phyloP scores from a whole-genome alignment of 1,140 invertebrate species.

The Nylanderia fulva region DNA sequence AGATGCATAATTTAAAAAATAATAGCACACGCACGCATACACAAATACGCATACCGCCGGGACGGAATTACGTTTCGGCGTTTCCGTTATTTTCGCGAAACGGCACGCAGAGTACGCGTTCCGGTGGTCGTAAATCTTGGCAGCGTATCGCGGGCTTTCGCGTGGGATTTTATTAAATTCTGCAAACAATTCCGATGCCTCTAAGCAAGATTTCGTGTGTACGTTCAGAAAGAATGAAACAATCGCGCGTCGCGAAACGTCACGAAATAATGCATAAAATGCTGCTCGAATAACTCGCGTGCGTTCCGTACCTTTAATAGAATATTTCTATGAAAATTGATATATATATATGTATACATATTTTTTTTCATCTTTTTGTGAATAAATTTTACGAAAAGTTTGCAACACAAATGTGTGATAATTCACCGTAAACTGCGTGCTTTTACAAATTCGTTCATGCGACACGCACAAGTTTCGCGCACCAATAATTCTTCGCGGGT shows the following conservation, averaged over 20 bases:
- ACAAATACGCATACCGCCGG: not conserved
- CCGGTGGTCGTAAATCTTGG: constrained; percentile 43
- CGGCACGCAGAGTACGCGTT: constrained; percentile 46
- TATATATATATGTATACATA: too few relatives aligned
- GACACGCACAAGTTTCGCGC: constrained; percentile 21
- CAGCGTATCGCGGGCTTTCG: constrained; percentile 13
- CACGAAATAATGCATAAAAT: constrained; percentile 1
- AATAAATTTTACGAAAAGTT: not conserved
- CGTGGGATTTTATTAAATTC: constrained; percentile 51
- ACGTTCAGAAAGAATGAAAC: not conserved
- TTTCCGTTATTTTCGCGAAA: constrained; percentile 51
- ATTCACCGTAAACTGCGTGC: not conserved
- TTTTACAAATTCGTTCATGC: constrained; percentile 32
- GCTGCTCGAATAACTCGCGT: not conserved
- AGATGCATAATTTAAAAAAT: constrained; percentile 51
- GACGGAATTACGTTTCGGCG: constrained; percentile 44
- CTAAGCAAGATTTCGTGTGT: not conserved
- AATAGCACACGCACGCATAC: constrained; percentile 28
- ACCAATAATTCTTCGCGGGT: constrained; percentile 31
- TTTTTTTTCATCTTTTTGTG: constrained; percentile 15
- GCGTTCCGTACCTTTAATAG: not conserved
- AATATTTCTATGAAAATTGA: not conserved
- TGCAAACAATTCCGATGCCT: constrained; percentile 49
- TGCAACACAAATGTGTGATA: not conserved
- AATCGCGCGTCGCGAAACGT: not conserved